Percentiles rank a stretch among this genome's conserved stretches.
Evolutionary conservation across 1,140 invertebrate species (phyloP).

Genomic region (Drosophila kepulauana): DNA sequence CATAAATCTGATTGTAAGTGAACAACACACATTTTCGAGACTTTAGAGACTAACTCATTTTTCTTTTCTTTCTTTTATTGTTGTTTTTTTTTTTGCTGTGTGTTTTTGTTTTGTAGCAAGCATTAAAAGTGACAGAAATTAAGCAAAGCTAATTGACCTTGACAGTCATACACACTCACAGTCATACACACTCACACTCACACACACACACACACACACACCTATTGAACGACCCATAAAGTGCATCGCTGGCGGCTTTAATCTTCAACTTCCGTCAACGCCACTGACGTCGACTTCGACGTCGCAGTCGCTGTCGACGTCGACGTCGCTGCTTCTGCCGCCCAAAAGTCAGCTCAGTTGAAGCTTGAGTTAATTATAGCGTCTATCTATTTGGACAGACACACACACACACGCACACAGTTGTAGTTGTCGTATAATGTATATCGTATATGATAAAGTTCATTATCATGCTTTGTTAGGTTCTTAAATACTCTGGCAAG

Average conservation of each 20-base stretch:
- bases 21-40: neutral
- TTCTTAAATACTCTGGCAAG: neutral
- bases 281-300: slow-evolving; percentile 27
- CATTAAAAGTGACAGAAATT: slow-evolving; percentile 68
- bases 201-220: neutral
- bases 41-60: neutral
- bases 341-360: slow-evolving; percentile 44
- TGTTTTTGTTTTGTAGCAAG: slow-evolving; percentile 14
- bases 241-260: slow-evolving; percentile 67
- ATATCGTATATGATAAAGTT: slow-evolving; percentile 47
- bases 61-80: neutral
- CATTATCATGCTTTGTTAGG: slow-evolving; percentile 56
- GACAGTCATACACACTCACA: slow-evolving; percentile 48
- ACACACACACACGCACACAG: neutral
- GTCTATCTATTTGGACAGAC: slow-evolving; percentile 21
- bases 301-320: slow-evolving; percentile 21
- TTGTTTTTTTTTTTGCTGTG: neutral
- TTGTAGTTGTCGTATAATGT: neutral
- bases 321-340: slow-evolving; percentile 21
- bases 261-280: slow-evolving; percentile 69
- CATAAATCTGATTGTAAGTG: slow-evolving; percentile 4
- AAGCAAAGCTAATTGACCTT: slow-evolving; percentile 72
- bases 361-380: slow-evolving; percentile 54
- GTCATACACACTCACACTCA: slow-evolving; percentile 6
- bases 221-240: slow-evolving; percentile 58